Evolutionary conservation across 2,797 vertebrate species (phyloP).

Genomic region (Eidolon dupreanum): DNA sequence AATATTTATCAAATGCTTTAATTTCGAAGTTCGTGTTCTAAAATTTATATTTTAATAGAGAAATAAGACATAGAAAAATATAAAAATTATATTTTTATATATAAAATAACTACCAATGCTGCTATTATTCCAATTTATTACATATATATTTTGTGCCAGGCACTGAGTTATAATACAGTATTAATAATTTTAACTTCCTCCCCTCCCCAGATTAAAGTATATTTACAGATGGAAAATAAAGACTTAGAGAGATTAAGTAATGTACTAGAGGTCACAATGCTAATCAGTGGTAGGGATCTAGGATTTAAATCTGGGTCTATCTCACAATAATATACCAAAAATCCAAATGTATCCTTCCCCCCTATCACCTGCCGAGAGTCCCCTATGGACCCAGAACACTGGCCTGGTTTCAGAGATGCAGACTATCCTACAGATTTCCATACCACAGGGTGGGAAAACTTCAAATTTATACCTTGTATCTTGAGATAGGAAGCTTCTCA

Average conservation of each 20-base stretch:
- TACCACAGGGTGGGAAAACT: not conserved
- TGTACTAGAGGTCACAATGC: not conserved
- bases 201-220: not conserved
- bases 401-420: not conserved
- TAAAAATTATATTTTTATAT: not conserved
- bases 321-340: not conserved
- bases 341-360: not conserved
- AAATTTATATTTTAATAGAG: not conserved
- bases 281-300: not conserved
- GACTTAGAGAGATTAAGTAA: not conserved
- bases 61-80: not conserved
- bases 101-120: not conserved
- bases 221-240: not conserved
- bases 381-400: not conserved
- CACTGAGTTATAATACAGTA: not conserved
- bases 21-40: not conserved
- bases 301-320: not conserved
- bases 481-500: not conserved
- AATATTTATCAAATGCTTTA: slow-evolving; percentile 4
- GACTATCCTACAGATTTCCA: not conserved
- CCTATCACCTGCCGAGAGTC: not conserved
- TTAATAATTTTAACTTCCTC: not conserved
- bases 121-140: not conserved
- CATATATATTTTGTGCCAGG: not conserved
- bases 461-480: not conserved